Evolutionary conservation across 2,797 vertebrate genomes (phyloP).

Genomic region (Rhynchotus rufescens): DNA sequence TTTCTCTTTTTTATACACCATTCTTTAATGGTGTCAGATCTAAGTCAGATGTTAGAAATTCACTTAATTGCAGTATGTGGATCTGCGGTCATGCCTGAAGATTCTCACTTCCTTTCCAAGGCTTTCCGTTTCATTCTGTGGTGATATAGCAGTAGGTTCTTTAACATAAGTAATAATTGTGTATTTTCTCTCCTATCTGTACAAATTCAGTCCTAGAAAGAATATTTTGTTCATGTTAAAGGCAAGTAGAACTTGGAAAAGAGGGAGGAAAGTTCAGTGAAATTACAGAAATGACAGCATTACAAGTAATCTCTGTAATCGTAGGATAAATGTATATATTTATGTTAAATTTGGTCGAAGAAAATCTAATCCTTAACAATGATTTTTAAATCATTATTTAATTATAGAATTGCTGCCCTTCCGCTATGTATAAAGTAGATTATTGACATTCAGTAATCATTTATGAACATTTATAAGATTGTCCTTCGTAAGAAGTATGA

Average conservation of each 20-base stretch:
- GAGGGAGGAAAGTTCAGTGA: background rate
- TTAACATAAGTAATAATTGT: slow-evolving; percentile 8
- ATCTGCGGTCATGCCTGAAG: background rate
- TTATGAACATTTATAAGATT: background rate
- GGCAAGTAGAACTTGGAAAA: background rate
- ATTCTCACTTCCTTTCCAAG: background rate
- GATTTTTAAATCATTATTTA: background rate
- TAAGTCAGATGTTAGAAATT: slow-evolving; percentile 9
- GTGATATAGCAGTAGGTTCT: background rate
- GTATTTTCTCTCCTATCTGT: slow-evolving; percentile 26
- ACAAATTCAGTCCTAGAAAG: background rate
- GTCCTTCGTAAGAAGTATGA: background rate
- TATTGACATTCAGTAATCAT: background rate
- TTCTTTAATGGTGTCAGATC: background rate
- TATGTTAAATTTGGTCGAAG: background rate
- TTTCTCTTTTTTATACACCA: background rate
- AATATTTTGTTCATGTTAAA: background rate
- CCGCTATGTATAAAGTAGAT: background rate
- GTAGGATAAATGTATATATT: background rate
- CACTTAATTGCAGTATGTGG: slow-evolving; percentile 12
- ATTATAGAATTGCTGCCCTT: background rate
- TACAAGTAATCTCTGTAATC: background rate
- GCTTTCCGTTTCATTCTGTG: background rate
- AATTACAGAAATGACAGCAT: background rate
- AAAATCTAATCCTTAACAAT: background rate